Conservation (phyloP, 2,113 vertebrate species). For the Acrocephalus arundinaceus region DNA sequence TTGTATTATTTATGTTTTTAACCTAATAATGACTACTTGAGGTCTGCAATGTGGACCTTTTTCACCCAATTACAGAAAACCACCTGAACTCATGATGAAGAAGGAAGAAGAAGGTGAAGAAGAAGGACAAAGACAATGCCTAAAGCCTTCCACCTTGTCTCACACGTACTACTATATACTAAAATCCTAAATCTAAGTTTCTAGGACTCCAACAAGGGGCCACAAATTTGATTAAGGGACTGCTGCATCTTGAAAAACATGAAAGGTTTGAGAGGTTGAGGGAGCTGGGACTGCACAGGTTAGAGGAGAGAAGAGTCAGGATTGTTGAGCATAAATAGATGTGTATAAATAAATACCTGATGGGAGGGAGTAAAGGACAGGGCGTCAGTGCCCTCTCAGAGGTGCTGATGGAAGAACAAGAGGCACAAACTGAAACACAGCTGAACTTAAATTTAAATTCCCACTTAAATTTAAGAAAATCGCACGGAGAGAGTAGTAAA, state of each 20-base stretch:
- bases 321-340: not conserved
- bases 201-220: not conserved
- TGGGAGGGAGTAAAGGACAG: not conserved
- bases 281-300: not conserved
- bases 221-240: not conserved
- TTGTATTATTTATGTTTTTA: no score
- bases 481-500: not conserved
- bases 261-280: not conserved
- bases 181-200: no score
- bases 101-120: no score
- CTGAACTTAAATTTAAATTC: not conserved
- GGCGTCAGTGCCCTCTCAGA: not conserved
- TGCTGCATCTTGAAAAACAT: not conserved
- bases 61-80: no score
- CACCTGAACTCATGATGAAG: no score
- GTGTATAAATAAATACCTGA: not conserved
- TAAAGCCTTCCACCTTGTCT: no score
- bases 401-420: not conserved
- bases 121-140: no score
- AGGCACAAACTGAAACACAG: not conserved
- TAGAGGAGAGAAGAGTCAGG: not conserved
- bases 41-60: no score
- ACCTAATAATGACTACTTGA: no score
- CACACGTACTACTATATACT: no score
- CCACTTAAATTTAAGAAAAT: not conserved